Base-by-base conservation (phyloP, 2,797 vertebrate genomes). In the Notamacropus eugenii region DNA sequence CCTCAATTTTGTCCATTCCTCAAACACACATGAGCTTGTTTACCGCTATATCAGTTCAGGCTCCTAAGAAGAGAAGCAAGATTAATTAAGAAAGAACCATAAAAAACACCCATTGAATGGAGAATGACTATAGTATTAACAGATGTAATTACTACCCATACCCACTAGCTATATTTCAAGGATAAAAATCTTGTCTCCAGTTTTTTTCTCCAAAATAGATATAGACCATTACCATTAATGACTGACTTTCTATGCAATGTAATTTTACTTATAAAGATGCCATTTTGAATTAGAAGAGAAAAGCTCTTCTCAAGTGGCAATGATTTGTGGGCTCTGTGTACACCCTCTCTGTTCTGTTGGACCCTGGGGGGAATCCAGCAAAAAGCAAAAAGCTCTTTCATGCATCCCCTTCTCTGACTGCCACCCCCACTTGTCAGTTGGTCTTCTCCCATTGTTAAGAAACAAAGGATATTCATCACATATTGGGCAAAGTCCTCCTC, bases 201-300 rank as follows among this genome's bases (percentile, higher is more conserved):
- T 98, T 96, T 97, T 97, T 98, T 97, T 56, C 97, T 98, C 97
- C 40, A 98, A 97, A 98, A 97, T 98, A 93, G 94, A 98, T 98
- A 98, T 97, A 98, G 96, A 97, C 97, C 90, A 92, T 97, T 98
- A 97, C 96, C 31, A 94, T 98, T 98, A 97, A 97, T 97, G 96
- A 97, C 96, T 95, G 97, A 97, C 97, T 98, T 97, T 98, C 95
- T 97, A 67, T 97, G 95, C 92, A 96, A 59, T 96, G 87, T 96
- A 95, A 98, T 97, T 98, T 96, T 96, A 95, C 94, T 96, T 96
- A 97, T 97, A 98, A 97, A 95, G 91, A 67, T 94, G 96, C 16
- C 74, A 93, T 95, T 97, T 67, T 91, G 46, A 96, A 59, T 55
- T 90, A 29, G 55, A 93, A 55, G 34, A 93, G 55, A 93, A 94